These are phyloP conservation scores for Halcyon badia DNA, from an alignment of 2,797 vertebrate species.

Conservation along the genomic window DNA sequence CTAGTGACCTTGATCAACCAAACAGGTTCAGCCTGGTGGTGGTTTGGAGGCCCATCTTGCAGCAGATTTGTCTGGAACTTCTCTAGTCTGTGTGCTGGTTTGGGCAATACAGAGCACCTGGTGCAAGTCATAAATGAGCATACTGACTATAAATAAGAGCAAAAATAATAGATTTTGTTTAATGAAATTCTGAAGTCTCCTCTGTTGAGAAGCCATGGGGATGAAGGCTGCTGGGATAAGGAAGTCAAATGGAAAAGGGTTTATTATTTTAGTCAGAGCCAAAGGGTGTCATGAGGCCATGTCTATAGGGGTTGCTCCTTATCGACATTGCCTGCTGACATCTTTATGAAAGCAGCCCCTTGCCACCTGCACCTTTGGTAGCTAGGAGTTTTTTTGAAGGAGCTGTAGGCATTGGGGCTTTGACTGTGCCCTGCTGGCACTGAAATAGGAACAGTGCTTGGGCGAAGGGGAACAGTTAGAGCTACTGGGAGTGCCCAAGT, in stretches of 20 bases:
- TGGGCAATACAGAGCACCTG: background rate
- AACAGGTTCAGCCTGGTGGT: background rate
- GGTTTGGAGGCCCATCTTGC: background rate
- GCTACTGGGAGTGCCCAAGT: background rate
- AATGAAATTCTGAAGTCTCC: background rate
- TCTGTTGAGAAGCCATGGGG: background rate
- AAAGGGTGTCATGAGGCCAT: background rate
- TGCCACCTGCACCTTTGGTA: background rate
- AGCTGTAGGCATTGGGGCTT: background rate
- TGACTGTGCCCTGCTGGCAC: fast-evolving
- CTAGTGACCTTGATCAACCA: background rate
- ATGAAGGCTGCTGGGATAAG: background rate
- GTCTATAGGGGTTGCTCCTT: background rate
- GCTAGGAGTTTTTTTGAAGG: background rate
- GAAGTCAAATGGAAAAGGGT: background rate
- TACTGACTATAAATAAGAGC: background rate
- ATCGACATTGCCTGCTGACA: background rate
- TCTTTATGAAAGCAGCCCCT: background rate
- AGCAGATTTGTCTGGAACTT: background rate
- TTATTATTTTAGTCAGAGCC: conserved; percentile 5
- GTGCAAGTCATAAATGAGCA: background rate
- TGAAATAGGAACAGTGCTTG: background rate
- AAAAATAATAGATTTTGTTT: background rate
- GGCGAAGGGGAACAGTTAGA: background rate
- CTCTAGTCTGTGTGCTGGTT: background rate